Base-by-base conservation (phyloP, 53 echinoderm and acorn worm species). In the Stichopus horrens region DNA sequence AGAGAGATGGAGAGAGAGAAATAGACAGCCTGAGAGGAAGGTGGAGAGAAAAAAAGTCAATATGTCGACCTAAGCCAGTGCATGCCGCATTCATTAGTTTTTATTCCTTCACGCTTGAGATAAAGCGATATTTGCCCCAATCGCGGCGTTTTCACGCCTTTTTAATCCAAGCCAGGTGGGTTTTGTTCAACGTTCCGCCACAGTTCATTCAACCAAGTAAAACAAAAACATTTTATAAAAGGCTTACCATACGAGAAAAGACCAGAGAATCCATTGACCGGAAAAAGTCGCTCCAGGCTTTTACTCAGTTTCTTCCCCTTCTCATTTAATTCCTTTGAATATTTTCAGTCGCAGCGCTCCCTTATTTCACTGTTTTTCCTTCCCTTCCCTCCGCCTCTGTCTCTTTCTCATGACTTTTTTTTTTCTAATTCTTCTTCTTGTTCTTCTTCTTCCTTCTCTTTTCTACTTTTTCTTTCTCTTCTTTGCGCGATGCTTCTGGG, bases 161-260 rank as follows among this genome's bases (percentile, higher is more conserved):
- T 81, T 81, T 81, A 81, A 81, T 81, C 81, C 81, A 81, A 57
- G 81, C 81, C 81, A 81, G 81, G 81, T 81, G 81, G 81, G 81
- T 81, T 81, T 81, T 81, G 81, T 81, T 81, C 81, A 81, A 20
- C 81, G 81, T 81, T 81, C 81, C 81, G 81, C 81, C 81, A 81
- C 81, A 81, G 81, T 81, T 81, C 81, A 23, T 81, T 81, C 81
- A 81, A 81, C 81, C 81, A 81, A 81, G 58, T 58, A 56, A 81
- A 81, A 58, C 81, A 56, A 81, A 81, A 81, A 81, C 58, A 81
- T 58, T 57, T 81, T 81, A 81, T 81, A 81, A 81, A 79, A 81
- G 54, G 57, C 81, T 81, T 81, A 57, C 8, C 3, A 56, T 58
- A 18, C 16, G 58, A 55, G 57, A 54, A 37, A 58, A 81, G 81